phyloP scores from a whole-genome alignment of 2,888 invertebrate species.

The Cheilosia urbana region DNA sequence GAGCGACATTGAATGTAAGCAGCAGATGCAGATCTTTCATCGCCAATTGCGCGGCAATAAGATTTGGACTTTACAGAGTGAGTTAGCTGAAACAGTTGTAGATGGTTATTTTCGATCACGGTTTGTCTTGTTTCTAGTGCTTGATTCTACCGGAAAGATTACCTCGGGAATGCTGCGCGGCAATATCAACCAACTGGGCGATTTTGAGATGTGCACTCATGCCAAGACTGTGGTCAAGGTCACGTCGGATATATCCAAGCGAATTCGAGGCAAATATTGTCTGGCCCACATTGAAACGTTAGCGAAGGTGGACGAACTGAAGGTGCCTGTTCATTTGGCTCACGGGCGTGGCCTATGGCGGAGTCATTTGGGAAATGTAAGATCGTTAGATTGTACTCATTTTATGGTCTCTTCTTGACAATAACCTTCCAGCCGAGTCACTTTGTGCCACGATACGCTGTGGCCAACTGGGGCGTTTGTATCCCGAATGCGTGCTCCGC shows the following conservation, averaged over 20 bases:
- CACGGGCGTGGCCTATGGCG: slow-evolving; percentile 87
- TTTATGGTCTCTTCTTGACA: neutral
- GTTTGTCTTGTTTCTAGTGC: slow-evolving; percentile 84
- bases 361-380: slow-evolving; percentile 87
- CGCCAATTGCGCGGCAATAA: slow-evolving; percentile 88
- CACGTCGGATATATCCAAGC: slow-evolving; percentile 85
- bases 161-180: slow-evolving; percentile 88
- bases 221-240: slow-evolving; percentile 86
- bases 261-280: slow-evolving; percentile 89
- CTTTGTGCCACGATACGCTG: slow-evolving; percentile 89
- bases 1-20: slow-evolving; percentile 87
- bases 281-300: slow-evolving; percentile 87
- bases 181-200: slow-evolving; percentile 89
- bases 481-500: slow-evolving; percentile 87
- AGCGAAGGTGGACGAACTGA: slow-evolving; percentile 86
- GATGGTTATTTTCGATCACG: neutral
- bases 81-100: slow-evolving; percentile 80
- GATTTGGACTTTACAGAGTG: slow-evolving; percentile 90
- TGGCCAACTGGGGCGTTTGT: slow-evolving; percentile 89
- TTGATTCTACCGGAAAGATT: slow-evolving; percentile 89
- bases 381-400: slow-evolving; percentile 63
- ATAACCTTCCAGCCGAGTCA: slow-evolving; percentile 86
- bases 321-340: slow-evolving; percentile 87
- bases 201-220: slow-evolving; percentile 88
- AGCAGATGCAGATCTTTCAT: slow-evolving; percentile 88